Evolutionary conservation across 2,888 invertebrate species (phyloP).

Genomic region (Philereme transversata): DNA sequence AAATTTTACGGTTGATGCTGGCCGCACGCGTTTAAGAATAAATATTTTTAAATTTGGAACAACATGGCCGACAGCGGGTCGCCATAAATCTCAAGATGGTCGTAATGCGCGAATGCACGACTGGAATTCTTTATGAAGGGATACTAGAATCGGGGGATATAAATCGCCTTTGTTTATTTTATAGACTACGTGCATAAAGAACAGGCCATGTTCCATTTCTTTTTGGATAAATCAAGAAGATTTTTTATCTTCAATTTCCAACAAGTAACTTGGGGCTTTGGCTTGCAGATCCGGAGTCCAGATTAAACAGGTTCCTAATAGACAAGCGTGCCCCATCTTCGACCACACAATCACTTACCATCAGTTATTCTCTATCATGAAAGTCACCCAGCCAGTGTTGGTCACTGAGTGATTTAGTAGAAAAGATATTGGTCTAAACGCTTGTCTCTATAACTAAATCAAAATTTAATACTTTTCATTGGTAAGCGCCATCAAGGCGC

Average conservation of each 20-base stretch:
- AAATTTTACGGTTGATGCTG: slow-evolving; percentile 29
- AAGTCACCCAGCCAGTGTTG: too few species aligned
- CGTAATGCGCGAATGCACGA: slow-evolving; percentile 76
- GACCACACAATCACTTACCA: too few species aligned
- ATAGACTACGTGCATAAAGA: slow-evolving; percentile 40
- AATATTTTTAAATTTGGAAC: slow-evolving; percentile 81
- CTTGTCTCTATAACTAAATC: too few species aligned
- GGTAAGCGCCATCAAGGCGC: too few species aligned
- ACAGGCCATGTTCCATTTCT: slow-evolving; percentile 30
- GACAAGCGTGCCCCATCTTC: too few species aligned
- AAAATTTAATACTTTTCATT: too few species aligned
- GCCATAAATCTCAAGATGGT: slow-evolving; percentile 79
- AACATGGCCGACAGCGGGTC: slow-evolving; percentile 78
- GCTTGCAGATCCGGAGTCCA: too few species aligned
- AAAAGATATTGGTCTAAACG: too few species aligned
- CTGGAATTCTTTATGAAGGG: slow-evolving; percentile 79
- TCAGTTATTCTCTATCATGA: too few species aligned
- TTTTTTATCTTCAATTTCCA: background rate
- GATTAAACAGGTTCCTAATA: too few species aligned
- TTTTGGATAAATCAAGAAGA: slow-evolving; percentile 10
- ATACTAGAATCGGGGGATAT: slow-evolving; percentile 61
- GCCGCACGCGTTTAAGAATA: slow-evolving; percentile 54
- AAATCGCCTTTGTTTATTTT: slow-evolving; percentile 56
- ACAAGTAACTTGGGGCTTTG: background rate
- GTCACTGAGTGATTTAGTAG: too few species aligned